phyloP scores from a whole-genome alignment of 2,113 vertebrate genomes.

The Passer domesticus region DNA sequence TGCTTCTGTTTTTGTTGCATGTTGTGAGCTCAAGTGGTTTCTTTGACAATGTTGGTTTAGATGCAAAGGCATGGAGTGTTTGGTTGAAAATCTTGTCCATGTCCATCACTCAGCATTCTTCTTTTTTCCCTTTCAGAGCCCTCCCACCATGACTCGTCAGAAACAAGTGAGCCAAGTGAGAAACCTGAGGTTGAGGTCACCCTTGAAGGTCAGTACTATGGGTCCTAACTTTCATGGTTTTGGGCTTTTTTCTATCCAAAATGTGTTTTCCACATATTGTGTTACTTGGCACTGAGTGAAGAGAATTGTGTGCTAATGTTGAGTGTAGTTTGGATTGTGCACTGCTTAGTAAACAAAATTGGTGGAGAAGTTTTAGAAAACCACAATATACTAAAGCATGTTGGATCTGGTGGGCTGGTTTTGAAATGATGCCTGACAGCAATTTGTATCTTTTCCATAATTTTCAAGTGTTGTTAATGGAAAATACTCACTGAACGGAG shows the following conservation, averaged over 20 bases:
- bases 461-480: neutral
- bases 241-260: neutral
- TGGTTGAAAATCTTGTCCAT: neutral
- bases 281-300: neutral
- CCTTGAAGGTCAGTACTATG: neutral
- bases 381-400: neutral
- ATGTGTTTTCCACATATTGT: neutral
- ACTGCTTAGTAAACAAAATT: neutral
- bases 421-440: neutral
- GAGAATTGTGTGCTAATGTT: neutral
- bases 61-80: neutral
- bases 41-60: neutral
- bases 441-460: neutral
- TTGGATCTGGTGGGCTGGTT: neutral
- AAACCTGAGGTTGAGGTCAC: neutral
- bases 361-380: neutral
- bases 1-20: neutral
- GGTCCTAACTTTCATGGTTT: neutral
- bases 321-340: neutral
- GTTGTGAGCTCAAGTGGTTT: neutral
- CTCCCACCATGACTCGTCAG: neutral
- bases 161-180: neutral
- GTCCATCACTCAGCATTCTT: neutral
- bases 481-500: rapidly evolving
- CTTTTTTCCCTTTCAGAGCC: neutral